These are phyloP conservation scores for Eurystomus gularis DNA, from an alignment of 2,113 vertebrate species.

Conservation along the genomic window DNA sequence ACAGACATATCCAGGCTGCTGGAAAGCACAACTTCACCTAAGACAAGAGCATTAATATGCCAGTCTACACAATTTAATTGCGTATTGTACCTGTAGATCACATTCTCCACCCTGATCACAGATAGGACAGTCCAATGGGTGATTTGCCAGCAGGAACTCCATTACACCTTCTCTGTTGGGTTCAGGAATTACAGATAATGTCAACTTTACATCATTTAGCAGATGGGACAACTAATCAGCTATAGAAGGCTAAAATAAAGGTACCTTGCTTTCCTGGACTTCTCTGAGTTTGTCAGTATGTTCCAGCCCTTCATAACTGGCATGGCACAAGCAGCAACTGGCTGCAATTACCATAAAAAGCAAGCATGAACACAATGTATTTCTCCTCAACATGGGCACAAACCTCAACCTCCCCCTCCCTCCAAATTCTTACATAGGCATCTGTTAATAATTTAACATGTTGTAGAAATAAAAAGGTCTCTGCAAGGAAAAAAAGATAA, in stretches of 20 bases:
- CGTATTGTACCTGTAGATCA: constrained; percentile 88
- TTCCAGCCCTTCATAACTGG: constrained; percentile 98
- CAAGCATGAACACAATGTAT: neutral
- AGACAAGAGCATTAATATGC: neutral
- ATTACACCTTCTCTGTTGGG: constrained; percentile 91
- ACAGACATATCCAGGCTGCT: neutral
- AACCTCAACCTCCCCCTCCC: neutral
- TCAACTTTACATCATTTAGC: neutral
- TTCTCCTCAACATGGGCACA: neutral
- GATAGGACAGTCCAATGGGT: constrained; percentile 94
- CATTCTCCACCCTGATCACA: constrained; percentile 97
- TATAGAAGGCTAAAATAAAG: neutral
- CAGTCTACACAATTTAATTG: neutral
- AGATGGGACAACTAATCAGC: neutral
- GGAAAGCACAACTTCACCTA: neutral
- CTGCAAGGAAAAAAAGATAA: neutral
- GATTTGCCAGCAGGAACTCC: constrained; percentile 95
- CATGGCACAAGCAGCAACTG: constrained; percentile 96
- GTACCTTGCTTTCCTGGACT: constrained; percentile 93
- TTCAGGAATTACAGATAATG: neutral
- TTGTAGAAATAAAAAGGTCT: neutral
- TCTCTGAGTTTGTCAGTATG: constrained; percentile 93
- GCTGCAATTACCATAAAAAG: constrained; percentile 74
- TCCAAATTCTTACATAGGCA: neutral
- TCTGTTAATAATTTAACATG: neutral